Base-by-base conservation (phyloP, 2,797 vertebrate genomes). In the Eleutherodactylus coqui region DNA sequence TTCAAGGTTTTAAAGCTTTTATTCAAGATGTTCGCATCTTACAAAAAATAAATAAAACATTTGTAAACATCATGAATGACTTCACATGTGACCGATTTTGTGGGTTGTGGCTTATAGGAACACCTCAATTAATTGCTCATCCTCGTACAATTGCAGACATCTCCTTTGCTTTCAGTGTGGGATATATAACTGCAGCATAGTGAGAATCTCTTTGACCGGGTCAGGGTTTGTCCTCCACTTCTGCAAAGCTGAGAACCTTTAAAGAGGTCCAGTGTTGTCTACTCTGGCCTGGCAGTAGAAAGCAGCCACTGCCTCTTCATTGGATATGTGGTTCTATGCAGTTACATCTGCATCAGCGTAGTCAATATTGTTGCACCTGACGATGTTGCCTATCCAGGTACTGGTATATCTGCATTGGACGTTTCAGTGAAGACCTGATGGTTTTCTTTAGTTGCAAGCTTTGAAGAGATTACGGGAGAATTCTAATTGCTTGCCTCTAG, bases 1-100 rank as follows among this genome's bases (percentile, higher is more conserved):
- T 83, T 69, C 73, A 78, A 62, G 82, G n/a, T 85, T 79, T 85
- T 85, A 84, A 84, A 84, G 41, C 55, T 85, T 82, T 86, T 82
- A 86, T 47, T 75, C 43, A 76, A 81, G 55, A 86, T 5, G 78
- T 70, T 49, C 47, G 14, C 67, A 75, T 49, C 78, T 58, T 75
- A 62, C 24, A n/a, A 80, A 19, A 34, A 43, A 41, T 51, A 60
- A 49, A 51, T n/a, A 45, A n/a, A 70, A 45, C 19, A 45, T 21
- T 41, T 72, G 38, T 21, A 43, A 43, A 43, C n/a, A 11, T 43
- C 43, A 49, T 6, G n/a, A 34, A 34, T 16, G 32, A 78, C 55
- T 60, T n/a, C 19, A 75, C 55, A 53, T 1, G 14, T 81, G 67
- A 82, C 19, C 47, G 47, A 24, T 43, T 72, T 43, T n/a, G 2